Evolutionary conservation across 2,797 vertebrate genomes (phyloP), one percentile per base, ranked within the genome.

Genomic region (Pteropus rufus): DNA sequence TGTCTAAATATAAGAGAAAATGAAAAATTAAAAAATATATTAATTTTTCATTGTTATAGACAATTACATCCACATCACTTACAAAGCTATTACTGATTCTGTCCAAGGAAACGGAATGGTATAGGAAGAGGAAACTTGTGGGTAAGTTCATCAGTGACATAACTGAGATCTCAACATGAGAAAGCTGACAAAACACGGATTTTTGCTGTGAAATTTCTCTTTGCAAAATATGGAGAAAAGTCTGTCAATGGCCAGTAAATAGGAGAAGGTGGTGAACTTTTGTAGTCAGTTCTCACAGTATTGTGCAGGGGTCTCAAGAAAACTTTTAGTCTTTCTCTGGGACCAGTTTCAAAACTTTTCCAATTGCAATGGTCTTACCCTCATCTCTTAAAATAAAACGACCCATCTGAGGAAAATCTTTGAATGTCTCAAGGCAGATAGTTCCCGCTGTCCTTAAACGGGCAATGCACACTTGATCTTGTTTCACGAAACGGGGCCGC

Each of bases 81-180:
- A 99, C 98, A 99, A 98, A 98, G 98, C 98, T 99, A 99, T 98
- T 98, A 99, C 99, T 99, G 98, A 98, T 98, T 98, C 98, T 99
- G 98, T 99, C 99, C 98, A 98, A 98, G 98, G 97, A 99, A 98
- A 98, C 98, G 98, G 98, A 98, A 98, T 98, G 98, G 97, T 83
- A 96, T 93, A 98, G 97, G 70, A 72, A 69, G 56, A 96, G 44
- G 89, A 98, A 97, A 89, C 54, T 96, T 96, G 96, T 95, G 97
- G 97, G 97, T 97, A 98, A 98, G 98, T 98, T 99, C 98, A 99
- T 99, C 98, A 99, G 99, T 99, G 99, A 99, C 99, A 99, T 99
- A 99, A 99, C 99, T 99, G 99, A 99, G 99, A 99, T 99, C 99
- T 99, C 99, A 99, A 99, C 99, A 99, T 99, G 99, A 99, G 99